Base-by-base conservation (phyloP, 2,113 vertebrate species). In the Rhadina sibilatrix region DNA sequence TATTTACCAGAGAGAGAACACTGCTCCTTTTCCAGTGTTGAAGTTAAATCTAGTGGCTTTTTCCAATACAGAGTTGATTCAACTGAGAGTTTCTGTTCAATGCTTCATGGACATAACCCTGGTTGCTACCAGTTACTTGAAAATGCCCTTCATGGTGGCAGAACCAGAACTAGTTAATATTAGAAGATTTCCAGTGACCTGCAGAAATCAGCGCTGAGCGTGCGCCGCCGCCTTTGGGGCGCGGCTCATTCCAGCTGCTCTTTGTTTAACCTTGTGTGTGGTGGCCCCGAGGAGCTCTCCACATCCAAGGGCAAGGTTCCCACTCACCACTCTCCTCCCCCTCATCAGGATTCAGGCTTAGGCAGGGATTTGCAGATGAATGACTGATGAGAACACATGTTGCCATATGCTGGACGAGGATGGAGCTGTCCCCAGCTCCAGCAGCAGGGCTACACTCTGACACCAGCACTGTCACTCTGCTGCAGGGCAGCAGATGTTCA, bases 401-500 rank as follows among this genome's bases (percentile, higher is more conserved):
- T 91, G 91, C 91, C 96, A 69, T 90, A 80, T 96, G 91, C 89
- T 80, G 17, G 9, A 69, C 0, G 22, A 89, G 84, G 57, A 49
- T 9, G 10, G 44, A 85, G 84, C 18, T 90, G 81, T 87, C 84
- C 81, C 63, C 31, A 49, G 42, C 13, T 57, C 81, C 89, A 72
- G 77, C 74, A 49, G 12, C 72, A 71, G 30, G 3, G 52, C 72
- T 7, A 13, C 65, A 9, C 54, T 72, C 88, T 65, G 81, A 69
- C 93, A 96, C 78, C 78, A 87, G 25, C 28, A 15, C 6, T 89
- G 93, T 12, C 89, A 25, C n/a, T 71, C 31, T 80, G 59, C 68
- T 77, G 19, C 86, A 44, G 19, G 16, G 40, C 74, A 89, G 60
- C 96, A 97, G 95, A 91, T 95, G 94, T 35, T 89, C 94, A 65